phyloP scores from a whole-genome alignment of 2,113 vertebrate genomes.

The Syngnathus floridae region DNA sequence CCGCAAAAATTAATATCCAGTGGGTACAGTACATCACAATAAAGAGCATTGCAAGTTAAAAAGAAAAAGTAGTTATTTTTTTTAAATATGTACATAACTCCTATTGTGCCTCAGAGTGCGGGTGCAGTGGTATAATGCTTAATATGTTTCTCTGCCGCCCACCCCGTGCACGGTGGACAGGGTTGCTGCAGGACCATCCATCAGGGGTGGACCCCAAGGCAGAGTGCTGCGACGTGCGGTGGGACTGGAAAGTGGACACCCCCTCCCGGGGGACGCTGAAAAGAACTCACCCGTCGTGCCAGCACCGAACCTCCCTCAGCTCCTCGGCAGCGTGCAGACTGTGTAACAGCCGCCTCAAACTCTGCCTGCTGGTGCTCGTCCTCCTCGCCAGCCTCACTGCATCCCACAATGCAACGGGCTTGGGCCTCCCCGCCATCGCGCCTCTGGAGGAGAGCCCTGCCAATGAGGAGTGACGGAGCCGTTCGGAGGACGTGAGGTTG shows the following conservation, averaged over 20 bases:
- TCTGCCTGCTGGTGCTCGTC: conserved; percentile 92
- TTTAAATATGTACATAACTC: background rate
- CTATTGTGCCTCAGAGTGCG: background rate
- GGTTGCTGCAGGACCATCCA: conserved; percentile 88
- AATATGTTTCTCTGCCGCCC: background rate
- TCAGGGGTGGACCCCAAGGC: conserved; percentile 79
- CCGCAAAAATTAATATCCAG: background rate
- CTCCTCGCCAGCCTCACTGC: conserved; percentile 91
- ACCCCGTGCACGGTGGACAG: conserved; percentile 56
- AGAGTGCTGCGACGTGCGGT: conserved; percentile 96
- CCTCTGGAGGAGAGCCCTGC: conserved; percentile 84
- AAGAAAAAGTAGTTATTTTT: background rate
- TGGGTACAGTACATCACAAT: background rate
- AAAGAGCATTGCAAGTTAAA: background rate
- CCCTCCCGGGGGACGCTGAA: conserved; percentile 78
- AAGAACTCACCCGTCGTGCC: conserved; percentile 83
- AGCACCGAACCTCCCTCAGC: conserved; percentile 84
- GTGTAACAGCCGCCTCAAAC: conserved; percentile 91
- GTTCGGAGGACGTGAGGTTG: conserved; percentile 48
- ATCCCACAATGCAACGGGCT: conserved; percentile 85
- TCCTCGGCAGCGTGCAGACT: conserved; percentile 91
- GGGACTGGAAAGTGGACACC: conserved; percentile 79
- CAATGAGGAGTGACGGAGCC: conserved; percentile 81
- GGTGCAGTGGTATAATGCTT: background rate
- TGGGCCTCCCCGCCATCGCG: conserved; percentile 78